phyloP scores from a whole-genome alignment of 1,140 invertebrate species.

The Philopotamus ludificatus region DNA sequence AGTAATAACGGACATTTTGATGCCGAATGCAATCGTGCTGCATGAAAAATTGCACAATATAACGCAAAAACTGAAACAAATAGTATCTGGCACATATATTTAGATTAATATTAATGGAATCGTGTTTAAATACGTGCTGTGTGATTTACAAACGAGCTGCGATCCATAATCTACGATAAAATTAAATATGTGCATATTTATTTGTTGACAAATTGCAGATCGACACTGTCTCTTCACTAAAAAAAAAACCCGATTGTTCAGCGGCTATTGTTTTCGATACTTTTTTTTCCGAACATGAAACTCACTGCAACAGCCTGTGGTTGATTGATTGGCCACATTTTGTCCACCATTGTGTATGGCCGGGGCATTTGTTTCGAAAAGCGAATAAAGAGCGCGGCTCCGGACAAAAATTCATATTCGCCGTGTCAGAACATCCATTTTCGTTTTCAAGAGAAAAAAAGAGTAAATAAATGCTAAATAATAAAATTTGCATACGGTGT shows the following conservation, averaged over 20 bases:
- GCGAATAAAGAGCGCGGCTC: not conserved
- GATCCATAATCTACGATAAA: not conserved
- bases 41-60: too few species aligned
- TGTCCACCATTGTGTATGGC: conserved; percentile 1
- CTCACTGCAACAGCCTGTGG: conserved; percentile 16
- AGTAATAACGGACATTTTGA: not conserved
- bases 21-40: not conserved
- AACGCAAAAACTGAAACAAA: too few species aligned
- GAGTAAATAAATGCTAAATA: not conserved
- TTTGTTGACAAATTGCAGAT: not conserved
- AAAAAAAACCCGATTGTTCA: not conserved
- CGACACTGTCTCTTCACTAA: not conserved
- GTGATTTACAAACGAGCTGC: not conserved
- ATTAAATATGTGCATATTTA: not conserved
- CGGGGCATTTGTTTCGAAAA: conserved; percentile 1
- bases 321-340: conserved; percentile 28
- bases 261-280: not conserved
- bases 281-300: not conserved
- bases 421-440: not conserved
- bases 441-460: not conserved
- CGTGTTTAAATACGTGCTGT: not conserved
- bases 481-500: not conserved
- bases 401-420: conserved; percentile 8
- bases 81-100: too few species aligned
- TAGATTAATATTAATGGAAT: too few species aligned